phyloP scores from a whole-genome alignment of 2,797 vertebrate genomes.

The Ceryle rudis region DNA sequence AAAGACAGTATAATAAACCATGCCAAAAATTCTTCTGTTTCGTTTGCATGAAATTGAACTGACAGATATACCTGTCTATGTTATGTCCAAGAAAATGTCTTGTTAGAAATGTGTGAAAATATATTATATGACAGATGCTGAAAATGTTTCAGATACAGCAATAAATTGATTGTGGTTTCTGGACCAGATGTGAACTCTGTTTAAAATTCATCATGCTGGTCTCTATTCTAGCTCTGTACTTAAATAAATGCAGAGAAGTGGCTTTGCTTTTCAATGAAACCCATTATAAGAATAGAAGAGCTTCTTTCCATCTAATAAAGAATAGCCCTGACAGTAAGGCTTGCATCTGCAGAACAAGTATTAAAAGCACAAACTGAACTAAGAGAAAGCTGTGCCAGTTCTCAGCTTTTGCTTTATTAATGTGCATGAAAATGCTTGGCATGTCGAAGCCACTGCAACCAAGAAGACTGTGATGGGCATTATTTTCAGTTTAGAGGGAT shows the following conservation, averaged over 20 bases:
- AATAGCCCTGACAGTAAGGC: constrained; percentile 44
- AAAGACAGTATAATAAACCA: constrained; percentile 69
- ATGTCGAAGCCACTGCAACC: background rate
- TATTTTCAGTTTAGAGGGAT: constrained; percentile 3
- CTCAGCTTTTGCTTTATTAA: constrained; percentile 32
- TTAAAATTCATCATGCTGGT: constrained; percentile 76
- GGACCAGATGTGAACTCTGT: constrained; percentile 78
- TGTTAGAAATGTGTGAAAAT: constrained; percentile 81
- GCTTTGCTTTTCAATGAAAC: constrained; percentile 65
- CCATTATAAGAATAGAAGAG: constrained; percentile 51
- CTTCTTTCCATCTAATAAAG: constrained; percentile 52
- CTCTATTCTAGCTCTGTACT: constrained; percentile 56
- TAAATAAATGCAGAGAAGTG: constrained; percentile 71
- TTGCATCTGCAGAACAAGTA: constrained; percentile 15
- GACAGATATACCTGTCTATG: constrained; percentile 81
- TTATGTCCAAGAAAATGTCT: constrained; percentile 78
- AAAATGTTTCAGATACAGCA: constrained; percentile 79
- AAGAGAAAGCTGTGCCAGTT: background rate
- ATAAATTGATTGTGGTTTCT: constrained; percentile 78
- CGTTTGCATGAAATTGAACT: constrained; percentile 78
- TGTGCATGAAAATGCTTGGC: constrained; percentile 32
- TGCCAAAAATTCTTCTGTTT: constrained; percentile 79
- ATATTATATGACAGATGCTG: constrained; percentile 79
- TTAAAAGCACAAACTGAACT: constrained; percentile 35
- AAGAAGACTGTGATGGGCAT: background rate